phyloP scores from a whole-genome alignment of 2,888 invertebrate species.

The Odiellus spinosus region DNA sequence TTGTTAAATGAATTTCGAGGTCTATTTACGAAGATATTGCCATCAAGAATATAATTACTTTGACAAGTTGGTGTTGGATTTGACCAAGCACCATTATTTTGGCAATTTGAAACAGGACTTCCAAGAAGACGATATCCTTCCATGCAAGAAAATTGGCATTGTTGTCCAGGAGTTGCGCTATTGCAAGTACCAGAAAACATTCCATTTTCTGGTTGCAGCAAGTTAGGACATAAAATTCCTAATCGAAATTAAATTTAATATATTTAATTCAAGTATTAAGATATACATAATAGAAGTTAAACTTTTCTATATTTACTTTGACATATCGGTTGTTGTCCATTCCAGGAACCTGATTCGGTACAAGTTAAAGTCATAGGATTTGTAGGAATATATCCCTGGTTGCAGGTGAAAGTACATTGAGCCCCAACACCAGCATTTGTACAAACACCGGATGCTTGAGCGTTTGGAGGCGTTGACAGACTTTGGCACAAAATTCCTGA shows the following conservation, averaged over 20 bases:
- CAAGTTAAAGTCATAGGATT: conserved; percentile 69
- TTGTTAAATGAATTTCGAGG: neutral
- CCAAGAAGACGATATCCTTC: neutral
- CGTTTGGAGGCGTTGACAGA: neutral
- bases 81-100: neutral
- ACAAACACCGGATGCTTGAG: neutral
- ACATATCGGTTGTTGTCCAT: conserved; percentile 68
- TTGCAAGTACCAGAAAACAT: neutral
- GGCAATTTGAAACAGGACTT: neutral
- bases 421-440: neutral
- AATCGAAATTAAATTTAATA: too few species aligned
- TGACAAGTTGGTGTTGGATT: neutral
- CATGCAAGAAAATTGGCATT: neutral
- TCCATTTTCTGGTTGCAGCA: neutral
- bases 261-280: too few species aligned
- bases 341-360: conserved; percentile 73
- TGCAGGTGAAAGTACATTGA: neutral
- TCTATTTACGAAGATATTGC: too few species aligned
- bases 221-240: neutral
- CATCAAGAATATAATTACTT: too few species aligned
- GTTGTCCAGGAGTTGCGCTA: neutral
- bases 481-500: neutral
- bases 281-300: too few species aligned
- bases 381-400: conserved; percentile 30
- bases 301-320: conserved; percentile 23